Evolutionary conservation across 1,140 invertebrate genomes (phyloP).

Genomic region (Leptinotarsa defecta): DNA sequence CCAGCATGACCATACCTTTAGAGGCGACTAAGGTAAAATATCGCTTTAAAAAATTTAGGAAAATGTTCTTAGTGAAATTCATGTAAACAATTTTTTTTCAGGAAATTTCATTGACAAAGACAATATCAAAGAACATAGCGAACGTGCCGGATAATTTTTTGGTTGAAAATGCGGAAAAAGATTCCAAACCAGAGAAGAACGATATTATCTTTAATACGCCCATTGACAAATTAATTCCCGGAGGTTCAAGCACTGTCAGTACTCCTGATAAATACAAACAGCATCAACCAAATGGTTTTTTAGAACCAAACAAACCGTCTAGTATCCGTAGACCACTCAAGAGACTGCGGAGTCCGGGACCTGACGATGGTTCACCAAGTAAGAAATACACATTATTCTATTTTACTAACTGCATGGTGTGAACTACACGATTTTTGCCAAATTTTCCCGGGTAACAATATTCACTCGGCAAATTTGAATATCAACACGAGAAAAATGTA

Average conservation of each 20-base stretch:
- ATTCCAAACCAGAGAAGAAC: not conserved
- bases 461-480: too few relatives aligned
- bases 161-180: not conserved
- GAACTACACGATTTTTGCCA: too few relatives aligned
- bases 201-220: not conserved
- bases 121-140: not conserved
- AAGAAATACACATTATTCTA: slow-evolving; percentile 39
- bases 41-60: too few relatives aligned
- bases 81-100: not conserved
- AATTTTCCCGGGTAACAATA: too few relatives aligned
- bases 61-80: too few relatives aligned
- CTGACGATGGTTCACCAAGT: slow-evolving; percentile 58
- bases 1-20: not conserved
- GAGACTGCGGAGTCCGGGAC: slow-evolving; percentile 56
- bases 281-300: slow-evolving; percentile 35
- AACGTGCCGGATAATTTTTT: not conserved
- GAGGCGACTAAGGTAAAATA: not conserved
- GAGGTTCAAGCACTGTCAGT: not conserved
- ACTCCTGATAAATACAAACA: not conserved
- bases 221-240: not conserved
- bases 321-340: slow-evolving; percentile 53
- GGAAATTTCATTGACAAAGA: slow-evolving; percentile 36
- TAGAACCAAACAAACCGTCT: slow-evolving; percentile 47
- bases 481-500: too few relatives aligned
- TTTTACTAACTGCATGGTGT: not conserved